Evolutionary conservation across 1,140 invertebrate genomes (phyloP), one percentile per base, ranked within the genome.

Genomic region (Aphelinus certus): DNA sequence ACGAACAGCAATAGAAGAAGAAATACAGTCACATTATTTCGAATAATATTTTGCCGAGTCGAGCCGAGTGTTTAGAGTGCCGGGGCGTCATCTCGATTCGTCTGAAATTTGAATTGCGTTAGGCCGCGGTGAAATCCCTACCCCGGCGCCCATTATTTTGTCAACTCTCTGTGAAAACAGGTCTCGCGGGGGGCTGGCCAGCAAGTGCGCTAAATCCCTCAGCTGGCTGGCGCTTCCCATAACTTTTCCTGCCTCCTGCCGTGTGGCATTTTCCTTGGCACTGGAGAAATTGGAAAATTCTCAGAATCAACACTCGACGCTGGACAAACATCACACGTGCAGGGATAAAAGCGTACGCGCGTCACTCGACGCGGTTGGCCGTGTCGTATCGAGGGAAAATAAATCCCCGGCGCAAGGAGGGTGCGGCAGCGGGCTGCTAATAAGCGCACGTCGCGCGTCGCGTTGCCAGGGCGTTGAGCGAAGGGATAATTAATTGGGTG

Each of bases 401-500:
- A 26, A 58, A n/a, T 57, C 3, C 46, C 45, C n/a, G 6, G 10
- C 49, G 60, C 43, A 7, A 53, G 26, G 46, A 42, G 26, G 26
- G 26, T 26, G 26, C 26, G 26, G 26, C 26, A 26, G 51, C 4
- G 51, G 2, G 63, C 10, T 10, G 43, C 53, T 71, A 64, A 71
- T 71, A 71, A 73, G 63, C n/a, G 63, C 3, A 26, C 26, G 7
- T 26, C 63, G 46, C n/a, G 73, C 72, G 26, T 26, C 26, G 26
- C 26, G 26, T 26, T 26, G 26, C 26, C 26, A 61, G 75, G 72
- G 73, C 73, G 79, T 79, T 78, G 75, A 75, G 65, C 67, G 71
- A 61, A 67, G 67, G 79, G 78, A 80, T 85, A 84, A 84, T 83
- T 85, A 83, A 85, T 85, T 83, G 81, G 79, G 78, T 80, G 82